Evolutionary conservation across 2,797 vertebrate genomes (phyloP).

Genomic region (Decapterus maruadsi): DNA sequence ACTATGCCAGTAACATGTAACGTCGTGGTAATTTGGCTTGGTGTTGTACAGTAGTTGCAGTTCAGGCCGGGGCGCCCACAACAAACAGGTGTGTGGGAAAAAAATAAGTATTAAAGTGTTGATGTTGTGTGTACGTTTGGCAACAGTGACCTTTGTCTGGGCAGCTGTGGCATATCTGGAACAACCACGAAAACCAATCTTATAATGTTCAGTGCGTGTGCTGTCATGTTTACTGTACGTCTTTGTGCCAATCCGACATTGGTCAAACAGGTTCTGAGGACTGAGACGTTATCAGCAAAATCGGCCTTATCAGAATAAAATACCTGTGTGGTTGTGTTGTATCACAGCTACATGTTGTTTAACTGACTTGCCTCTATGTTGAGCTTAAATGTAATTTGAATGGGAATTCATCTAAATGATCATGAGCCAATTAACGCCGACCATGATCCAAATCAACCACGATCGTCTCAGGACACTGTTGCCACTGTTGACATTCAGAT

Average conservation of each 20-base stretch:
- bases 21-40: background rate
- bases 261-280: background rate
- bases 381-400: no score
- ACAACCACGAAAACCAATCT: background rate
- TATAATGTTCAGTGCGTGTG: background rate
- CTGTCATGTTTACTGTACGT: background rate
- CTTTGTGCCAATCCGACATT: background rate
- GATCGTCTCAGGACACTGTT: background rate
- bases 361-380: no score
- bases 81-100: background rate
- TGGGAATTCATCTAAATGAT: no score
- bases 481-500: background rate
- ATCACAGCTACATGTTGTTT: no score
- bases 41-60: no score
- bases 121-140: background rate
- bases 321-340: background rate
- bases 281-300: background rate
- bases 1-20: background rate
- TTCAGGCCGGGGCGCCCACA: no score
- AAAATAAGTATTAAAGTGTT: background rate
- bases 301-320: background rate
- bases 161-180: background rate
- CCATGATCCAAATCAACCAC: no score
- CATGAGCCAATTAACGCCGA: no score
- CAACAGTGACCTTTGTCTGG: background rate